Base-by-base conservation (phyloP, 2,888 invertebrate species). In the Drosophila conformis region DNA sequence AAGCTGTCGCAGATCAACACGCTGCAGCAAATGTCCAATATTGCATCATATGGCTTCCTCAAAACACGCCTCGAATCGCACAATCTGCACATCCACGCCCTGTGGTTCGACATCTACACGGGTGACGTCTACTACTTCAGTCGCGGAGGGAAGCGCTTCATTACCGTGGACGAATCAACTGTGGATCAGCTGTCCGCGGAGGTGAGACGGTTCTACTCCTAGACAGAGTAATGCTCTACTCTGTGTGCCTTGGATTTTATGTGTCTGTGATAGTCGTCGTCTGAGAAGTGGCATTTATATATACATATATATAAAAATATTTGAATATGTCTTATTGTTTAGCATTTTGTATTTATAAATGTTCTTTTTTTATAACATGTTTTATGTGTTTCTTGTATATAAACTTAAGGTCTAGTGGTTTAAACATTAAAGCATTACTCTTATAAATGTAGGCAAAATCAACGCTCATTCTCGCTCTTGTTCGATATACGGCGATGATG, bases 21-120 rank as follows among this genome's bases (percentile, higher is more conserved):
- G 8, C 94, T 99, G 46, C 97, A 98, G 91, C 98, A 99, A 93
- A 93, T 98, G 76, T 97, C 98, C 92, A 98, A 99, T 92, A 95
- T 99, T 54, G 97, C 98, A 4, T 98, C 98, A 18, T 98, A 99
- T 91, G 97, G 97, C 48, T 98, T 98, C 94, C 93, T 99, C 42
- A 97, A 97, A 90, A 95, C 95, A 74, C 95, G 97, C 2, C 94
- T 99, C 21, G 96, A 97, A 91, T 95, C 95, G 51, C 96, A 97
- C 84, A 95, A 97, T 91, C 94, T 98, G 49, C 97, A 97, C 88
- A 96, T 99, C 78, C 98, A 98, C 90, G 99, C 99, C 0, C 94
- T 99, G 46, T 99, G 99, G 99, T 99, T 99, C 92, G 99, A 99
- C 92, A 98, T 99, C 92, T 98, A 98, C 92, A 98, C 98, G 0